phyloP scores from a whole-genome alignment of 53 echinoderm and acorn worm species.

The Antedon mediterranea region DNA sequence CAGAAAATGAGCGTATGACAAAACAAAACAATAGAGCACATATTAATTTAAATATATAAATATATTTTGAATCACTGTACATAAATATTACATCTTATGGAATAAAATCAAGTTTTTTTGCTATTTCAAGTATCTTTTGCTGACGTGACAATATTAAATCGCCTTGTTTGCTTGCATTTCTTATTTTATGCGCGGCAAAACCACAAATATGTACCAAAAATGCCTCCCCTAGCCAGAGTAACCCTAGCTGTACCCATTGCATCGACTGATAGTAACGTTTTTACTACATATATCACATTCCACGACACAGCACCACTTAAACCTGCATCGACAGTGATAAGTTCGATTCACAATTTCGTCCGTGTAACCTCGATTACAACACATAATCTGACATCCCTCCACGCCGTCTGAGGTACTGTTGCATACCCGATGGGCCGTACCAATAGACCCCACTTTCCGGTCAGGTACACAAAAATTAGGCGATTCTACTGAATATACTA shows the following conservation, averaged over 20 bases:
- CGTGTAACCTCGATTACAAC: slow-evolving; percentile 66
- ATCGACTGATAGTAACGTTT: slow-evolving; percentile 60
- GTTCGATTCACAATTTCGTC: slow-evolving; percentile 34
- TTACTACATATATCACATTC: slow-evolving; percentile 78
- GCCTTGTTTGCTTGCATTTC: not conserved
- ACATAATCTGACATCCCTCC: slow-evolving; percentile 77
- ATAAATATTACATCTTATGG: not conserved
- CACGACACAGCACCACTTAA: slow-evolving; percentile 97
- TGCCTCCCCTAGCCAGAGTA: not conserved
- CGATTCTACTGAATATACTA: slow-evolving; percentile 71
- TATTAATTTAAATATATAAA: not conserved
- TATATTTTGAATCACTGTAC: not conserved
- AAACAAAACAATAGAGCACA: too few relatives aligned
- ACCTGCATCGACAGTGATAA: slow-evolving; percentile 77
- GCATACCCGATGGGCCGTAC: slow-evolving; percentile 63
- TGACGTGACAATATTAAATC: not conserved
- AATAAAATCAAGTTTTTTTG: not conserved
- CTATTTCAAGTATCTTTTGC: not conserved
- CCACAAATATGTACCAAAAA: not conserved
- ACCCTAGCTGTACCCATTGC: slow-evolving; percentile 43
- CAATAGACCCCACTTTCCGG: slow-evolving; percentile 63
- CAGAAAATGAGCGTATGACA: too few relatives aligned
- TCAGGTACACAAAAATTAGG: slow-evolving; percentile 78
- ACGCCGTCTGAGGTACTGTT: slow-evolving; percentile 82
- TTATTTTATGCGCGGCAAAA: not conserved